phyloP scores from a whole-genome alignment of 2,888 invertebrate genomes.

The Steinernema hermaphroditum region DNA sequence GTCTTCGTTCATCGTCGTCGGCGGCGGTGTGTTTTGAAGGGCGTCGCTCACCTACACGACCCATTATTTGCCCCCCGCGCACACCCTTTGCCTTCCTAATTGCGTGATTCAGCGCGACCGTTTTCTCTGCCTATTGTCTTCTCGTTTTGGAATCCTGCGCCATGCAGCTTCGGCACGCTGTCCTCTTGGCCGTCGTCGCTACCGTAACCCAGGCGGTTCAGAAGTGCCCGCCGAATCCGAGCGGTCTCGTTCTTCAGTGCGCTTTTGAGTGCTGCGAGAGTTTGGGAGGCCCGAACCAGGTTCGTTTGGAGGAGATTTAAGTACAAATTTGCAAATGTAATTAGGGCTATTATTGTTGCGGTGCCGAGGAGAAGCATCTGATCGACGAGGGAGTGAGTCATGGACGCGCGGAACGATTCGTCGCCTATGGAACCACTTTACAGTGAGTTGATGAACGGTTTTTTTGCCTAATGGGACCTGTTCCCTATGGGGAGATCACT shows the following conservation, averaged over 20 bases:
- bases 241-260: slow-evolving; percentile 50
- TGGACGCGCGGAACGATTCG: slow-evolving; percentile 55
- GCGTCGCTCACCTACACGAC: slow-evolving; percentile 25
- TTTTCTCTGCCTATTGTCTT: neutral
- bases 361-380: slow-evolving; percentile 48
- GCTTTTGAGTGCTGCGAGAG: slow-evolving; percentile 58
- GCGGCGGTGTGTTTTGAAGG: neutral
- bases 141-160: neutral
- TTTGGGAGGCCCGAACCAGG: slow-evolving; percentile 51
- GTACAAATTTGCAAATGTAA: neutral
- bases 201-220: neutral
- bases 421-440: slow-evolving; percentile 58
- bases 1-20: no score
- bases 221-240: slow-evolving; percentile 48
- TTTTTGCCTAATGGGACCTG: neutral
- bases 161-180: neutral
- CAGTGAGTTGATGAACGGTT: slow-evolving; percentile 50
- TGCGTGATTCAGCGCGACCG: neutral
- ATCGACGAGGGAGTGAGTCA: slow-evolving; percentile 1
- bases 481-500: neutral
- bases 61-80: slow-evolving; percentile 23
- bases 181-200: neutral
- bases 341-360: slow-evolving; percentile 64
- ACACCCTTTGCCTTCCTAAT: neutral
- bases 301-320: slow-evolving; percentile 27